Evolutionary conservation across 2,113 vertebrate species (phyloP).

Genomic region (Polyodon spathula): DNA sequence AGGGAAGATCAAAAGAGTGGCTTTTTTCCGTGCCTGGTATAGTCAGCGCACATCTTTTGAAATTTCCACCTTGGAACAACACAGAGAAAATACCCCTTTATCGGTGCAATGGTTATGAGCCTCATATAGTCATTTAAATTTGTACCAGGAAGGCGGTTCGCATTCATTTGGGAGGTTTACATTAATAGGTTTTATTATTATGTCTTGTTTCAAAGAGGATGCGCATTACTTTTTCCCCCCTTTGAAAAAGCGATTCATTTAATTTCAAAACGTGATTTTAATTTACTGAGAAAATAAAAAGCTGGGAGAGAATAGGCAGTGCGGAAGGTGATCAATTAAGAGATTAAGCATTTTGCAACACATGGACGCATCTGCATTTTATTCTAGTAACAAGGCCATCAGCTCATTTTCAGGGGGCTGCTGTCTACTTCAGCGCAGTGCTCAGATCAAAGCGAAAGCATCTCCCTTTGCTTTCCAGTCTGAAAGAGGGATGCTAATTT

Average conservation of each 20-base stretch:
- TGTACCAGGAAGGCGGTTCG: conserved; percentile 14
- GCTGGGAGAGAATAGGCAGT: conserved; percentile 45
- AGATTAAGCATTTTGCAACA: conserved; percentile 96
- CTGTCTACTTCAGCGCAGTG: conserved; percentile 67
- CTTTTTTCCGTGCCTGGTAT: conserved; percentile 17
- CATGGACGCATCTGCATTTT: conserved; percentile 81
- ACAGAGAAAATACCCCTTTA: conserved; percentile 4
- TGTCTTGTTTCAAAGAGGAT: conserved; percentile 16
- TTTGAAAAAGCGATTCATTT: conserved; percentile 45
- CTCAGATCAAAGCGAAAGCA: conserved; percentile 85
- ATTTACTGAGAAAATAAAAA: conserved; percentile 41
- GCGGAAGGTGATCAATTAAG: conserved; percentile 95
- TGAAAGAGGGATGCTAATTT: conserved; percentile 95
- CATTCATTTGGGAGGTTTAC: conserved; percentile 24
- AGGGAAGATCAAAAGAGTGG: conserved; percentile 28
- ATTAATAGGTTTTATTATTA: conserved; percentile 18
- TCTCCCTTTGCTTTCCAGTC: conserved; percentile 70
- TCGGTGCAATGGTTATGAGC: conserved; percentile 9
- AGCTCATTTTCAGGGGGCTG: conserved; percentile 93
- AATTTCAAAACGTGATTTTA: conserved; percentile 50
- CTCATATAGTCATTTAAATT: conserved; percentile 15
- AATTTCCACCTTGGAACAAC: conserved; percentile 14
- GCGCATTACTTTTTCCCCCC: conserved; percentile 26
- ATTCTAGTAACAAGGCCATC: conserved; percentile 85
- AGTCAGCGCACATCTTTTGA: conserved; percentile 15